Evolutionary conservation across 2,113 vertebrate genomes (phyloP).

Genomic region (Sylvia atricapilla): DNA sequence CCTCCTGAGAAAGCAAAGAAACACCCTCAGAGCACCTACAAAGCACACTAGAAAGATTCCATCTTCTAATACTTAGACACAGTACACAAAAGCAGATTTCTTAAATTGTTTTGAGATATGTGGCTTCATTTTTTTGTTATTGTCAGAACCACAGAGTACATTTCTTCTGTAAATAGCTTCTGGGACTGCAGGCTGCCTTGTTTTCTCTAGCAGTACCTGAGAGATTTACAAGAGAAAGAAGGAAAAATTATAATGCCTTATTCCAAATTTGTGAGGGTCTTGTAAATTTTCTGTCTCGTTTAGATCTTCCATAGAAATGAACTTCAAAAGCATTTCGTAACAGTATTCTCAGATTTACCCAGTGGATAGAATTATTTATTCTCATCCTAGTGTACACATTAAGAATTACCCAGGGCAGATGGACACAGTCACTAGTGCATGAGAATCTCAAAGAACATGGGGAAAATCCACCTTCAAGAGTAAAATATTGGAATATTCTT

Average conservation of each 20-base stretch:
- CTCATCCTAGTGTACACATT: not conserved
- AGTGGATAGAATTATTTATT: not conserved
- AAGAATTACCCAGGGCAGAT: not conserved
- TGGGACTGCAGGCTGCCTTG: not conserved
- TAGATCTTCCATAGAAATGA: not conserved
- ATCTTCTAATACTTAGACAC: not conserved
- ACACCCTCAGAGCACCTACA: too few species aligned
- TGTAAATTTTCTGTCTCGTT: not conserved
- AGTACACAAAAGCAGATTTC: not conserved
- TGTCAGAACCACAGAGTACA: not conserved
- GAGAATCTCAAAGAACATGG: not conserved
- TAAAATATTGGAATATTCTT: not conserved
- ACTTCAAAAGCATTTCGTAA: not conserved
- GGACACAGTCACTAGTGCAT: accelerated
- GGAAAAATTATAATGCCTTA: not conserved
- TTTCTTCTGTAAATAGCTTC: not conserved
- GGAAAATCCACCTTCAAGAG: not conserved
- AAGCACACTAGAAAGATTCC: not conserved
- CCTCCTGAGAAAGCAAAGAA: not conserved
- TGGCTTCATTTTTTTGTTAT: not conserved
- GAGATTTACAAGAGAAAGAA: not conserved
- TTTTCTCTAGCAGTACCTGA: not conserved
- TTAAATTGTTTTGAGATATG: not conserved
- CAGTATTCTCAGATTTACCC: not conserved
- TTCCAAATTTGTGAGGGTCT: not conserved